These are phyloP conservation scores for Erebia aethiops DNA, from an alignment of 2,888 invertebrate species.

Conservation along the genomic window DNA sequence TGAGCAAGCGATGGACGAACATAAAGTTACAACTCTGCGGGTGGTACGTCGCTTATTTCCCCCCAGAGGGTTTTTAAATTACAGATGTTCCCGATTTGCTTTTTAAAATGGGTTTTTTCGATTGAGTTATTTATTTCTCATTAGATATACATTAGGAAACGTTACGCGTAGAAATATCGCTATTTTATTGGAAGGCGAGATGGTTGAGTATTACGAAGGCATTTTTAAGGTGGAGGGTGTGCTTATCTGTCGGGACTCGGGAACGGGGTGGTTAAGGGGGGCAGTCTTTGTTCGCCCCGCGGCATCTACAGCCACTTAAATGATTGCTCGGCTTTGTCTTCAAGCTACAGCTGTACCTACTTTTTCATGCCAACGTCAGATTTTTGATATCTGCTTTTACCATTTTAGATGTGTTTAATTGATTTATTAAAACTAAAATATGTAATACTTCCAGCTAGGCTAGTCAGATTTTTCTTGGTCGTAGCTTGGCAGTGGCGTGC, in stretches of 20 bases:
- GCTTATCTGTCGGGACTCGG: constrained; percentile 59
- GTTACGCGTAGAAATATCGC: constrained; percentile 50
- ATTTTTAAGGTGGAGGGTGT: constrained; percentile 61
- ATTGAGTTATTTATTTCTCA: constrained; percentile 55
- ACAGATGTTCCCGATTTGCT: constrained; percentile 43
- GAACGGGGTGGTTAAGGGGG: constrained; percentile 45
- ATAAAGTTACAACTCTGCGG: constrained; percentile 39
- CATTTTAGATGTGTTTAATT: neutral
- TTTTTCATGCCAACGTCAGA: constrained; percentile 3
- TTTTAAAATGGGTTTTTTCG: constrained; percentile 46
- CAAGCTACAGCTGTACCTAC: constrained; percentile 18
- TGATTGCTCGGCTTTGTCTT: constrained; percentile 69
- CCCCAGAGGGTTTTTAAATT: constrained; percentile 44
- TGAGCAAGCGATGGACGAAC: constrained; percentile 42
- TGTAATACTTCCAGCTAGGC: neutral
- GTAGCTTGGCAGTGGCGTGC: neutral
- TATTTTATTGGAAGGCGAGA: constrained; percentile 56
- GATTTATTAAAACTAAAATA: neutral
- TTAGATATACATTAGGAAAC: constrained; percentile 57
- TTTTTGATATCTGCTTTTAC: neutral
- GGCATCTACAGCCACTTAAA: constrained; percentile 74
- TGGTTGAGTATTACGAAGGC: constrained; percentile 60
- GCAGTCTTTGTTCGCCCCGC: constrained; percentile 64
- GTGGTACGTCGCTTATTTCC: constrained; percentile 44
- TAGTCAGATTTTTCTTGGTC: neutral